Conservation (phyloP, 2,797 vertebrate species). For the Eulemur albifrons region DNA sequence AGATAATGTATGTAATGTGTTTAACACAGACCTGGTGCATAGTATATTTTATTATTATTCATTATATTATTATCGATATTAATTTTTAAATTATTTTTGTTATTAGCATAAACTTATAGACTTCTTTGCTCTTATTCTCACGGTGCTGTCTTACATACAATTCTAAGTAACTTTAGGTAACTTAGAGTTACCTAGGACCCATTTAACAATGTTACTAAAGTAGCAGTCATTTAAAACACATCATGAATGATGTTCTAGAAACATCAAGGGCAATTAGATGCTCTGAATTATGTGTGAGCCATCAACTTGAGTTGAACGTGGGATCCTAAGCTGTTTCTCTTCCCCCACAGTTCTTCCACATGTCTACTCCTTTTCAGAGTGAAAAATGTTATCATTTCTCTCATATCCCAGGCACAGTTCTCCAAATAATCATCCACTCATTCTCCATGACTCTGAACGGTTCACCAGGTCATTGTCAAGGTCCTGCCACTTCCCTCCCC, state of each 20-base stretch:
- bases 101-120: background rate
- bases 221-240: background rate
- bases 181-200: background rate
- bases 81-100: background rate
- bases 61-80: background rate
- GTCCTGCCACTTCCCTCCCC: background rate
- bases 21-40: background rate
- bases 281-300: background rate
- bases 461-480: background rate
- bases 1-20: background rate
- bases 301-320: background rate
- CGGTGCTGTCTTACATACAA: background rate
- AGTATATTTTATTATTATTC: background rate
- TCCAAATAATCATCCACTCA: background rate
- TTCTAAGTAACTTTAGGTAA: background rate
- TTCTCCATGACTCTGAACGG: background rate
- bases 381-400: background rate
- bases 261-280: background rate
- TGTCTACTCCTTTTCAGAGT: background rate
- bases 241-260: background rate
- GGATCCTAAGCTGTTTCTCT: background rate
- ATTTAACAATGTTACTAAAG: background rate
- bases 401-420: background rate
- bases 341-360: background rate
- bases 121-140: background rate